Conservation (phyloP, 2,888 invertebrate genomes). For the Lycocerus yunnanus region DNA sequence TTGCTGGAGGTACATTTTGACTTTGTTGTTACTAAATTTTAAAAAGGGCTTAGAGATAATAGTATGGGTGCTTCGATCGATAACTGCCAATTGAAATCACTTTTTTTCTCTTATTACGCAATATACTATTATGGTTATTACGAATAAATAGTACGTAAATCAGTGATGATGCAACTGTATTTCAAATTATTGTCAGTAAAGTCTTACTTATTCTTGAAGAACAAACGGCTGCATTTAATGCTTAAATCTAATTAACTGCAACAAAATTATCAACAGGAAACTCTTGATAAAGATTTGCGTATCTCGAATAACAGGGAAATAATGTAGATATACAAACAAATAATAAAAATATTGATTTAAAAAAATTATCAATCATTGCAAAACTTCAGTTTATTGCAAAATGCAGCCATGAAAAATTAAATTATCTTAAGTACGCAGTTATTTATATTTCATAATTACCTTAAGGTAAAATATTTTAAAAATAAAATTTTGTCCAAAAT, state of each 20-base stretch:
- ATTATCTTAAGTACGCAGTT: neutral
- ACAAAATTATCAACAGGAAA: neutral
- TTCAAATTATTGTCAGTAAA: neutral
- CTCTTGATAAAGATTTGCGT: neutral
- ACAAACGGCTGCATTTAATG: neutral
- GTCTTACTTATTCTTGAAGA: neutral
- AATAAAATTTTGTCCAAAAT: neutral
- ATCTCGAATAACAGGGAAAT: neutral
- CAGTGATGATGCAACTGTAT: no score
- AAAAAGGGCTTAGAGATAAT: no score
- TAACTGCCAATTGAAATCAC: no score
- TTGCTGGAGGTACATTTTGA: no score
- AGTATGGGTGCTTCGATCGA: no score
- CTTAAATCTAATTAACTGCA: neutral
- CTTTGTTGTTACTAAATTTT: no score
- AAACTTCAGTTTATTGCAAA: neutral
- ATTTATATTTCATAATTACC: neutral
- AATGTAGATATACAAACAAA: neutral
- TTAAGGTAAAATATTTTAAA: neutral
- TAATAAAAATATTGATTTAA: neutral
- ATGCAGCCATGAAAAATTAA: neutral
- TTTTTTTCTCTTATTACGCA: no score
- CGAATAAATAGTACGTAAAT: no score
- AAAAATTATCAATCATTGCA: neutral
- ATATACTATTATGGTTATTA: no score